Conservation (phyloP, 2,797 vertebrate species). For the Sciaenops ocellatus region DNA sequence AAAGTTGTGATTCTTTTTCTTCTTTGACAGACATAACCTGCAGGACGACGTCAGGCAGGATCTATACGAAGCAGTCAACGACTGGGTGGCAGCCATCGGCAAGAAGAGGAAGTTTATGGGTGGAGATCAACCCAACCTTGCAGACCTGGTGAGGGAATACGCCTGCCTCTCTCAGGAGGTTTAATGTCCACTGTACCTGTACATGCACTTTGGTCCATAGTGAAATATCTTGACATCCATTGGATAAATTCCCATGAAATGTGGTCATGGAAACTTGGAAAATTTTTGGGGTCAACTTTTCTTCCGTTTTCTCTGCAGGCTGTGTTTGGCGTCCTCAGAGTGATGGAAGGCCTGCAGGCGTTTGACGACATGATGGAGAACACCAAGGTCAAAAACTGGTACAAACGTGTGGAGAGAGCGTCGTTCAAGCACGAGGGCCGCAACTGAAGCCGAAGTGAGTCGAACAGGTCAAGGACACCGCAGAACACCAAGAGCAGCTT, state of each 20-base stretch:
- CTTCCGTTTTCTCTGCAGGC: constrained; percentile 80
- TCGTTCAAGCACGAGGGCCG: constrained; percentile 74
- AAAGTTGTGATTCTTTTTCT: background rate
- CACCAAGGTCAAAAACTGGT: constrained; percentile 93
- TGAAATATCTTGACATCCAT: no score
- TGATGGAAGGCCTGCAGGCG: constrained; percentile 96
- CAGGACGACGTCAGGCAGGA: constrained; percentile 93
- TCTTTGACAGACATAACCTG: constrained; percentile 88
- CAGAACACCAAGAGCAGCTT: background rate
- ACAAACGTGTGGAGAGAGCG: constrained; percentile 89
- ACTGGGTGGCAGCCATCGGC: constrained; percentile 94
- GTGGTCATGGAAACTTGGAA: background rate
- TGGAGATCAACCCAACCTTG: constrained; percentile 92
- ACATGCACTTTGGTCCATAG: background rate
- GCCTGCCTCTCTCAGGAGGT: background rate
- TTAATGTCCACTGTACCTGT: no score
- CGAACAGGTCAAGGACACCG: background rate
- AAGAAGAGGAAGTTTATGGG: constrained; percentile 94
- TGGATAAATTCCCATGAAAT: background rate
- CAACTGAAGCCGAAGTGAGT: constrained; percentile 43
- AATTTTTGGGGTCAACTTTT: background rate
- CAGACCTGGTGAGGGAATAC: constrained; percentile 91
- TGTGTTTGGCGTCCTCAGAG: constrained; percentile 93
- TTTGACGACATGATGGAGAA: constrained; percentile 96
- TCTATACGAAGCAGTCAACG: constrained; percentile 92